phyloP scores from a whole-genome alignment of 2,797 vertebrate genomes.

The Danio tinwini region DNA sequence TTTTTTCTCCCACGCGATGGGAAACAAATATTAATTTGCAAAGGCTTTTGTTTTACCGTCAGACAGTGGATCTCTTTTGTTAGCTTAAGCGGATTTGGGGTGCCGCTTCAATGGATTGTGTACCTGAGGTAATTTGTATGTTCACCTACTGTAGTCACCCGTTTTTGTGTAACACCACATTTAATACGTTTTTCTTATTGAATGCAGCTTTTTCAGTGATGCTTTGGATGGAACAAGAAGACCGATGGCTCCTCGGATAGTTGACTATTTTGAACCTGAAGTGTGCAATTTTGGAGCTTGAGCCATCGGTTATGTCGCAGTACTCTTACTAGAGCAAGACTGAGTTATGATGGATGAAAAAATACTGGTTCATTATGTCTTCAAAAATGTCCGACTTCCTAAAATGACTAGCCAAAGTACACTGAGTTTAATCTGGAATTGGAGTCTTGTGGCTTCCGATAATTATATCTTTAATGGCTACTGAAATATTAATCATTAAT shows the following conservation, averaged over 20 bases:
- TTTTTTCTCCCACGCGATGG: not conserved
- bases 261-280: constrained; percentile 2
- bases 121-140: constrained; percentile 5
- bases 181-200: not conserved
- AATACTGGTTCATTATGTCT: constrained; percentile 13
- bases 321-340: not conserved
- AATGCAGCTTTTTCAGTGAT: not conserved
- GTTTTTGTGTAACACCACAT: not conserved
- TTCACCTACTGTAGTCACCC: not conserved
- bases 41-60: constrained; percentile 27
- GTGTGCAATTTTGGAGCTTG: not conserved
- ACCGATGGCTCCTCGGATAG: not conserved
- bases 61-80: not conserved
- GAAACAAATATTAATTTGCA: constrained; percentile 25
- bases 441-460: constrained; percentile 33
- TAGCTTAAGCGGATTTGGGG: not conserved
- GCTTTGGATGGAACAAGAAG: not conserved
- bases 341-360: constrained; percentile 14
- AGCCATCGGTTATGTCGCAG: not conserved
- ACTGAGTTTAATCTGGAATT: constrained; percentile 37
- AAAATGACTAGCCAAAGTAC: constrained; percentile 45
- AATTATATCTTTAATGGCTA: constrained; percentile 43
- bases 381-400: constrained; percentile 35
- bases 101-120: not conserved
- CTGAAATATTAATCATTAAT: constrained; percentile 54